Evolutionary conservation across 1,140 invertebrate species (phyloP).

Genomic region (Brachystomella parvula): DNA sequence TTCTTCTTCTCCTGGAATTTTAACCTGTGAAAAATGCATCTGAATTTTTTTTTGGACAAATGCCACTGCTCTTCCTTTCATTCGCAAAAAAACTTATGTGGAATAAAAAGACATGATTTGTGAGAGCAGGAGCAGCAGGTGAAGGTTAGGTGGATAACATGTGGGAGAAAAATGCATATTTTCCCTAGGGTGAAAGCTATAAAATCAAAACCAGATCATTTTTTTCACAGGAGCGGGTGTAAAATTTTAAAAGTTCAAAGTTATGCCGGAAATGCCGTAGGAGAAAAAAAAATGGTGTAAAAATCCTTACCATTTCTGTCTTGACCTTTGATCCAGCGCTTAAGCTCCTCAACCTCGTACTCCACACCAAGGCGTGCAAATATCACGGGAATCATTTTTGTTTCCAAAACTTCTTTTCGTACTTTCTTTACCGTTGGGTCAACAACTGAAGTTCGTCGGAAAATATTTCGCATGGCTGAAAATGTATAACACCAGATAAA

Average conservation of each 20-base stretch:
- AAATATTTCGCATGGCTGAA: constrained; percentile 10
- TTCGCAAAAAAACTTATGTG: too few species aligned
- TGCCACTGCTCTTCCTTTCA: too few species aligned
- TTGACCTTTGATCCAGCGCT: constrained; percentile 4
- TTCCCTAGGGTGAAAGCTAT: background rate
- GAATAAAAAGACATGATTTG: too few species aligned
- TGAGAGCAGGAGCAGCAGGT: background rate
- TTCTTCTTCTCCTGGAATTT: background rate
- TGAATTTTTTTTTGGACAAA: too few species aligned
- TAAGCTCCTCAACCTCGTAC: background rate
- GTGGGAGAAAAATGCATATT: background rate
- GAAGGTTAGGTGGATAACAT: background rate
- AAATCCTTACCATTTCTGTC: background rate
- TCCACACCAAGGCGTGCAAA: constrained; percentile 9
- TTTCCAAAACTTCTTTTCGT: constrained; percentile 5
- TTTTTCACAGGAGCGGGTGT: too few species aligned
- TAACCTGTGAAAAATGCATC: too few species aligned
- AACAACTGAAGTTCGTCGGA: constrained; percentile 1
- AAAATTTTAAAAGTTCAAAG: too few species aligned
- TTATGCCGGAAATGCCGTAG: background rate
- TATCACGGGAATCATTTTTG: constrained; percentile 8
- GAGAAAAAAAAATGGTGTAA: background rate
- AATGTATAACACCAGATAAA: background rate
- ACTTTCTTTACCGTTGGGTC: background rate
- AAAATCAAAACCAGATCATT: background rate